Conservation (phyloP, 2,888 invertebrate species). For the Emmelina monodactyla region DNA sequence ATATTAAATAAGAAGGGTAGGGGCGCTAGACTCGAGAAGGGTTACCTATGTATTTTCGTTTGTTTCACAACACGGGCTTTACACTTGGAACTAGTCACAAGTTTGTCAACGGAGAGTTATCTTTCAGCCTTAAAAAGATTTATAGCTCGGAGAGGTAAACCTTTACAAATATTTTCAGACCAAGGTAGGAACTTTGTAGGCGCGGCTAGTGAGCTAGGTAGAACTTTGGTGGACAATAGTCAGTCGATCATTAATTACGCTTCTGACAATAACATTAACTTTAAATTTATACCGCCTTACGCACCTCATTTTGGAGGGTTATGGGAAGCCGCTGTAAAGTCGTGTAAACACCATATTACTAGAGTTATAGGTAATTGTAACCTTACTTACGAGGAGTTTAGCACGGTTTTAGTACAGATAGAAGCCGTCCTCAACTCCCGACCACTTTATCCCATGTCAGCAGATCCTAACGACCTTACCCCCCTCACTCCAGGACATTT, state of each 20-base stretch:
- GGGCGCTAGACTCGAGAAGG: no score
- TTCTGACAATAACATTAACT: not conserved
- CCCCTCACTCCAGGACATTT: conserved; percentile 13
- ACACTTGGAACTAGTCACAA: no score
- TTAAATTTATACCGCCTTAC: not conserved
- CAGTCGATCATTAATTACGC: not conserved
- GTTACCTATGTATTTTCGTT: no score
- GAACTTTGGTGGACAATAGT: not conserved
- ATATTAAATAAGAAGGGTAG: no score
- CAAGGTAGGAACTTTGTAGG: not conserved
- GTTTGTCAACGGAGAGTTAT: no score
- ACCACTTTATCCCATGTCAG: conserved; percentile 11
- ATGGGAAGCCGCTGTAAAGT: conserved; percentile 3
- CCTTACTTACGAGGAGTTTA: not conserved
- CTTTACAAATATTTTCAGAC: no score
- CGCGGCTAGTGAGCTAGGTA: not conserved
- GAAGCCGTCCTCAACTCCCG: conserved; percentile 15
- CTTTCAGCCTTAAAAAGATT: no score
- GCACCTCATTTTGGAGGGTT: conserved; percentile 3
- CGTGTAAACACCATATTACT: not conserved
- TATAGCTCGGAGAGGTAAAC: no score
- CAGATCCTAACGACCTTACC: conserved; percentile 11
- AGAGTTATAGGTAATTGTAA: conserved; percentile 5
- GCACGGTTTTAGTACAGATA: conserved; percentile 7
- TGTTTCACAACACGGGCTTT: no score